Evolutionary conservation across 1,140 invertebrate species (phyloP).

Genomic region (Drosophila orena): DNA sequence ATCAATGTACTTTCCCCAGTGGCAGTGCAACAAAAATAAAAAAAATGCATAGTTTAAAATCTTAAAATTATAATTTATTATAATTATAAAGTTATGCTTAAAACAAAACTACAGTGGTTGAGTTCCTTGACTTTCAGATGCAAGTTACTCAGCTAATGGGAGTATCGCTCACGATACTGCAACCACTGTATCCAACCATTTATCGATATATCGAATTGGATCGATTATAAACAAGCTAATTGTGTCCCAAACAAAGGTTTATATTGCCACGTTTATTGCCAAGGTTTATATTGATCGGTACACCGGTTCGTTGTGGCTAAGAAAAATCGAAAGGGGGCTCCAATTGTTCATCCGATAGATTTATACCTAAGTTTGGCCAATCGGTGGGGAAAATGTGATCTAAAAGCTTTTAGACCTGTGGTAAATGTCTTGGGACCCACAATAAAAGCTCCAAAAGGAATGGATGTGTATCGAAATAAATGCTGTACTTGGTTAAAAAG

Average conservation of each 20-base stretch:
- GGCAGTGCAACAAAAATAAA: too few species aligned
- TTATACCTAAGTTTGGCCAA: not conserved
- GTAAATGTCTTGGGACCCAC: slow-evolving; percentile 15
- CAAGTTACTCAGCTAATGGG: too few species aligned
- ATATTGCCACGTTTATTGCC: slow-evolving; percentile 11
- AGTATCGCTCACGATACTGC: not conserved
- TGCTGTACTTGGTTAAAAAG: not conserved
- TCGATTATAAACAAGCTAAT: slow-evolving; percentile 48
- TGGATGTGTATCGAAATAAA: not conserved
- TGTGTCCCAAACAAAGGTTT: slow-evolving; percentile 10
- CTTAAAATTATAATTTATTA: too few species aligned
- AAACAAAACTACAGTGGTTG: too few species aligned
- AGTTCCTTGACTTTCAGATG: too few species aligned
- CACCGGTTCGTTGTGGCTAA: slow-evolving; percentile 1
- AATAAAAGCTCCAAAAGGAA: slow-evolving; percentile 6
- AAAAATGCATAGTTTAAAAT: too few species aligned
- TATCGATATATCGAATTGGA: not conserved
- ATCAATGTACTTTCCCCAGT: too few species aligned
- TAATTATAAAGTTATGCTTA: too few species aligned
- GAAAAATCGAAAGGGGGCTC: too few species aligned
- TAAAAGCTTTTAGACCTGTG: slow-evolving; percentile 2
- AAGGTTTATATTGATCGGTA: too few species aligned
- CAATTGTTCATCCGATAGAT: not conserved
- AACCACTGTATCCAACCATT: slow-evolving; percentile 7
- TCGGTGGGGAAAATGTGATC: not conserved